Evolutionary conservation across 2,113 vertebrate species (phyloP), one percentile per base, ranked within the genome.

Genomic region (Camarhynchus parvulus): DNA sequence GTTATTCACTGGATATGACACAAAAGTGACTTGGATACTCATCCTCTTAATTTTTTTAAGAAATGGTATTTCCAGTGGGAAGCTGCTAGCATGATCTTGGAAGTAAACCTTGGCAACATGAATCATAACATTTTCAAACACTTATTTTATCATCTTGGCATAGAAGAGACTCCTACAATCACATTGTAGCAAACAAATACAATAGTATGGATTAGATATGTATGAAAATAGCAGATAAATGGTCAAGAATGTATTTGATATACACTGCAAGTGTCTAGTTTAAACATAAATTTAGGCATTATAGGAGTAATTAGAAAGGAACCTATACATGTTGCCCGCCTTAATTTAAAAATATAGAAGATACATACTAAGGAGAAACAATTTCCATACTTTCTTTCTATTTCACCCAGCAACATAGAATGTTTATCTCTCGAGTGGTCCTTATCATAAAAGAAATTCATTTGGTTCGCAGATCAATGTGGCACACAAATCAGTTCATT

Each of bases 121-220:
- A 89, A 69, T 87, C 69, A 59, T 24, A 70, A 83, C 21, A 41
- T 94, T 91, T 94, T 89, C 62, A 89, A 83, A 82, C 10, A 84
- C 76, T 86, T 73, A 41, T 84, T 83, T 89, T 79, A 89, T 19
- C 19, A 66, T 37, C 18, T 72, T 84, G 28, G 25, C 63, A 90
- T n/a, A 56, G 44, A 79, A 85, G 7, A 76, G 13, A 28, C 30
- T 53, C 30, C 41, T 87, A 58, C 49, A 67, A 49, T 30, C 28
- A 82, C 9, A 50, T 20, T 23, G 4, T 12, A 89, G 27, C 46
- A 85, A 92, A 72, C 11, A 89, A 87, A 90, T 61, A 55, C 8
- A 39, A 39, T 47, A 35, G 5, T 17, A 37, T 18, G 15, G 27
- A 61, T 30, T 49, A 79, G 47, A 27, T 4, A 62, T 62, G 7